phyloP scores from a whole-genome alignment of 2,797 vertebrate genomes.

The Clamator glandarius region DNA sequence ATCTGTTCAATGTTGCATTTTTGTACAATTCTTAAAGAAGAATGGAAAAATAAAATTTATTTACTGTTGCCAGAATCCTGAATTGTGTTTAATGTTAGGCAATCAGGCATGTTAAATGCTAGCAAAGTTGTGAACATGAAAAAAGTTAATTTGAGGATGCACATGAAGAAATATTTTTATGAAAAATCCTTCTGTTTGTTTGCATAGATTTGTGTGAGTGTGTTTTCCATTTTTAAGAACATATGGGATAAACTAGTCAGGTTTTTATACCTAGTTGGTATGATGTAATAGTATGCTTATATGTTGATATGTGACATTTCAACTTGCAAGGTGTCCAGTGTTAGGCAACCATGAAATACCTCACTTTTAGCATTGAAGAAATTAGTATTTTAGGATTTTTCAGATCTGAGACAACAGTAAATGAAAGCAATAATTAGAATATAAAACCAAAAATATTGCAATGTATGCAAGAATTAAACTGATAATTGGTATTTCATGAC shows the following conservation, averaged over 20 bases:
- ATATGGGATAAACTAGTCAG: background rate
- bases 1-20: background rate
- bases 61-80: background rate
- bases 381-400: background rate
- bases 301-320: background rate
- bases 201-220: background rate
- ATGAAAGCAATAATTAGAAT: background rate
- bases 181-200: background rate
- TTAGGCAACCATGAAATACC: background rate
- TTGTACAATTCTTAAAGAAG: background rate
- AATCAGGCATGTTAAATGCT: background rate
- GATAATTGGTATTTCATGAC: background rate
- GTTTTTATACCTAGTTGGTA: background rate
- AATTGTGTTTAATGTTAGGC: conserved; percentile 4
- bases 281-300: background rate
- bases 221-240: background rate
- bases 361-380: background rate
- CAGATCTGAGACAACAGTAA: background rate
- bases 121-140: background rate
- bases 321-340: background rate
- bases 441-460: background rate
- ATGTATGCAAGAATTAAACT: background rate
- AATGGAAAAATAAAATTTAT: background rate
- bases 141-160: background rate
- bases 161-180: background rate